These are phyloP conservation scores for Acrossocheilus wenchowensis DNA, from an alignment of 2,797 vertebrate species.

Conservation along the genomic window DNA sequence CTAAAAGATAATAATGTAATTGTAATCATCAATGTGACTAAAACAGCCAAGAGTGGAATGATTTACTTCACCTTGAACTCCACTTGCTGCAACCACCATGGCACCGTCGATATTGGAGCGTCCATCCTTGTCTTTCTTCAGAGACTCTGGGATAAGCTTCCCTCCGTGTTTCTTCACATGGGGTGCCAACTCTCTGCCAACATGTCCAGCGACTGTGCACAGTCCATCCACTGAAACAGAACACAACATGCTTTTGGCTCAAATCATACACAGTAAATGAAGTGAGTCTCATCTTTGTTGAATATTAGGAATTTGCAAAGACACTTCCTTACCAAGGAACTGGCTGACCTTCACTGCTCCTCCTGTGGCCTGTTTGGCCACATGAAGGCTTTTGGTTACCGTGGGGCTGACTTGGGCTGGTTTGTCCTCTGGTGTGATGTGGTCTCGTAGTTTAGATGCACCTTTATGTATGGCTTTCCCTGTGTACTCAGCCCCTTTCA, in stretches of 20 bases:
- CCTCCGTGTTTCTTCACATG: conserved; percentile 95
- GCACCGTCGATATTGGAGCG: conserved; percentile 93
- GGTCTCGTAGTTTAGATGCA: conserved; percentile 92
- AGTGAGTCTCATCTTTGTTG: neutral
- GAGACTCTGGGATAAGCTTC: conserved; percentile 94
- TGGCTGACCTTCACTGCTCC: conserved; percentile 98
- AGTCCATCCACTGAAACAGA: conserved; percentile 90
- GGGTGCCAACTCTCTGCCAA: conserved; percentile 92
- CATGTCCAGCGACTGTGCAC: conserved; percentile 87
- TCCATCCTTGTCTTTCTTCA: conserved; percentile 94
- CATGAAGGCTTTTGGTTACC: conserved; percentile 89
- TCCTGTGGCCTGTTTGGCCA: conserved; percentile 95
- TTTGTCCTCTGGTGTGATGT: conserved; percentile 95
- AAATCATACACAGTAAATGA: neutral
- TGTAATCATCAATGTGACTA: neutral
- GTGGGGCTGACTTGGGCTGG: conserved; percentile 90
- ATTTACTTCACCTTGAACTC: conserved; percentile 88
- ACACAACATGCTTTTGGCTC: neutral
- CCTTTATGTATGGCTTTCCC: conserved; percentile 96
- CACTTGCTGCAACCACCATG: conserved; percentile 95
- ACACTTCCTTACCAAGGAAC: conserved; percentile 85
- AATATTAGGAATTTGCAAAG: neutral
- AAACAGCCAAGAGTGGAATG: neutral
- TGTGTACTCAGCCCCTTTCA: conserved; percentile 95
- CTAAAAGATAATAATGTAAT: neutral